A percentile compares a stretch with the other conserved stretches of the same genome.
Evolutionary conservation across 2,888 invertebrate species (phyloP).

Genomic region (Kryphioiulus occultus): DNA sequence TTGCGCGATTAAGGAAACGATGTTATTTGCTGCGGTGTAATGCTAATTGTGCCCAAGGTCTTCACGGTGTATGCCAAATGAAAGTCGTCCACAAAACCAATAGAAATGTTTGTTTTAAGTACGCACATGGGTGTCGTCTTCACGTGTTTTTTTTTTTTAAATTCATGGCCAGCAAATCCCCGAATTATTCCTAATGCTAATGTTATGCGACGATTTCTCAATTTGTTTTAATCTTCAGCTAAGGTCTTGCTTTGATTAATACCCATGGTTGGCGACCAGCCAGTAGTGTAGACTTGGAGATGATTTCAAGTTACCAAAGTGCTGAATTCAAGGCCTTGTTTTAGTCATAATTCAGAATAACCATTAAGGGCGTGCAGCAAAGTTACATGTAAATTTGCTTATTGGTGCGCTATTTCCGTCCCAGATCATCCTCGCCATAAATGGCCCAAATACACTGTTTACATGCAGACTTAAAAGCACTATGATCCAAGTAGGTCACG

Average conservation of each 20-base stretch:
- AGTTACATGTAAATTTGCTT: no score
- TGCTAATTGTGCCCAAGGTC: neutral
- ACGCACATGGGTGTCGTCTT: neutral
- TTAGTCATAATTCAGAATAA: no score
- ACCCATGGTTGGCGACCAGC: neutral
- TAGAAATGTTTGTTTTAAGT: neutral
- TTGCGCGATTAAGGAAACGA: neutral
- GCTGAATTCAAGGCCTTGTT: neutral
- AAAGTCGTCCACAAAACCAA: neutral
- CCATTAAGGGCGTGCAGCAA: no score
- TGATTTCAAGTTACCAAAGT: neutral
- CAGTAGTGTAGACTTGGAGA: neutral
- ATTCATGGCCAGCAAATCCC: no score
- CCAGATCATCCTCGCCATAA: no score
- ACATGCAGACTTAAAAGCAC: no score
- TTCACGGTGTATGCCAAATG: neutral
- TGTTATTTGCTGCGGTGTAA: neutral
- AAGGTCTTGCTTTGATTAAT: slow-evolving; percentile 1
- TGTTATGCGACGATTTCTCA: slow-evolving; percentile 6
- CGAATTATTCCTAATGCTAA: neutral
- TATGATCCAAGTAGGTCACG: no score
- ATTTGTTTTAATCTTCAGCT: neutral
- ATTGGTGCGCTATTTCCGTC: no score
- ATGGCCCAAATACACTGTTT: no score
- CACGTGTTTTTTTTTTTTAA: neutral